phyloP scores from a whole-genome alignment of 1,140 invertebrate genomes.

The Phthorimaea operculella region DNA sequence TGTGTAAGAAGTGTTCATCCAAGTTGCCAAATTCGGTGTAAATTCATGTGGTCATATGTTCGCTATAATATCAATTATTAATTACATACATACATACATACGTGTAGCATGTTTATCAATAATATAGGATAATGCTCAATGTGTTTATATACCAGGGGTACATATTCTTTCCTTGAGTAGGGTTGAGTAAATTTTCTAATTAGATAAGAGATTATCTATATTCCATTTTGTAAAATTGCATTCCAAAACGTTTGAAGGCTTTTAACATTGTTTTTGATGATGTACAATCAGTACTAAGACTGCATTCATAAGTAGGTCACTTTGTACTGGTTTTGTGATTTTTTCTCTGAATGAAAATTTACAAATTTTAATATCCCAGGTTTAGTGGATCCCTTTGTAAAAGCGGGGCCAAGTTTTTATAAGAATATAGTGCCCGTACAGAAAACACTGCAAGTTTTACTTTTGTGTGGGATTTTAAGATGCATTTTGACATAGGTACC shows the following conservation, averaged over 20 bases:
- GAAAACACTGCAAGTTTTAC: too few relatives aligned
- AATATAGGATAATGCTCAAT: slow-evolving; percentile 62
- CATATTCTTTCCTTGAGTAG: slow-evolving; percentile 50
- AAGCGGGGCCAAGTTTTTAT: slow-evolving; percentile 60
- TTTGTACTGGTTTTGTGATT: slow-evolving; percentile 40
- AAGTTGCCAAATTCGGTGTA: slow-evolving; percentile 63
- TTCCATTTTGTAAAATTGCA: slow-evolving; percentile 48
- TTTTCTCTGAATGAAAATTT: slow-evolving; percentile 39
- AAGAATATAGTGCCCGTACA: slow-evolving; percentile 29
- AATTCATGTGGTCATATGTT: slow-evolving; percentile 45
- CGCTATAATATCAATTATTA: slow-evolving; percentile 50
- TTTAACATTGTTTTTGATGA: slow-evolving; percentile 39
- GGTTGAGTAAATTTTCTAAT: slow-evolving; percentile 42
- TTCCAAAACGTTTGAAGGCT: slow-evolving; percentile 46
- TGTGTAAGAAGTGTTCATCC: slow-evolving; percentile 48
- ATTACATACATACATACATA: slow-evolving; percentile 36
- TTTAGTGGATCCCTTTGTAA: slow-evolving; percentile 57
- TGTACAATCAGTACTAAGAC: slow-evolving; percentile 56
- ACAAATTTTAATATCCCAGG: slow-evolving; percentile 49
- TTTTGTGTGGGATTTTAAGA: too few relatives aligned
- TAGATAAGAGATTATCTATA: slow-evolving; percentile 25
- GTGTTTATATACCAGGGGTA: slow-evolving; percentile 55
- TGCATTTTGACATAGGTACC: too few relatives aligned
- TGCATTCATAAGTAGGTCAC: slow-evolving; percentile 47
- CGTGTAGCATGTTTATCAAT: slow-evolving; percentile 55